Percentiles rank a stretch among this genome's conserved stretches.
phyloP scores from a whole-genome alignment of 53 echinoderm and acorn worm genomes.

The Pentamera pediparva region DNA sequence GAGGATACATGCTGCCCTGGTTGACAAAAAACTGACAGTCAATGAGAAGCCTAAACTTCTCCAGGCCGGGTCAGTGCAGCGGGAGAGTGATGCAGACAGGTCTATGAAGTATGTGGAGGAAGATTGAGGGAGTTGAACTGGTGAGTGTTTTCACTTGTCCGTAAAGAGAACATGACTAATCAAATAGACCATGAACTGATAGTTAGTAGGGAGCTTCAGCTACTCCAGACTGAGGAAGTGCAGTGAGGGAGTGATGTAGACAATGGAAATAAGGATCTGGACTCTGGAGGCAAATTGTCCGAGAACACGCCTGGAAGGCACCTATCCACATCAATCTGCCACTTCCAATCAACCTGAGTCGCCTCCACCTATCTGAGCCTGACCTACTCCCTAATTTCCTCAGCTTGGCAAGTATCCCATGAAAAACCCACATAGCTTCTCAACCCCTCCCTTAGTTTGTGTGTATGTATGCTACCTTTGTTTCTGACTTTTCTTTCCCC shows the following conservation, averaged over 20 bases:
- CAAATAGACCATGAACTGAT: conserved; percentile 8
- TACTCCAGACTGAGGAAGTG: conserved; percentile 55
- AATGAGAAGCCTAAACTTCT: conserved; percentile 12
- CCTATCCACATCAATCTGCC: no score
- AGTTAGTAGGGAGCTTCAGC: conserved; percentile 10
- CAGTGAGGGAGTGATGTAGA: conserved; percentile 52
- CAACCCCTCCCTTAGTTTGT: no score
- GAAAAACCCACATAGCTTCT: no score
- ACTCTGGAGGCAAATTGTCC: background rate
- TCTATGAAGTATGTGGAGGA: conserved; percentile 35
- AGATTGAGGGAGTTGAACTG: background rate
- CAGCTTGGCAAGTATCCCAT: no score
- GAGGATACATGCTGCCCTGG: conserved; percentile 22
- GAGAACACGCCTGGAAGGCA: no score
- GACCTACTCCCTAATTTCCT: no score
- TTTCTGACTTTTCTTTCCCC: no score
- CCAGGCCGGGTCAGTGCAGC: conserved; percentile 57
- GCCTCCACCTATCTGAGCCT: no score
- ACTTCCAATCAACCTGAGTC: no score
- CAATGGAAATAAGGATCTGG: conserved; percentile 44
- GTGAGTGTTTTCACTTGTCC: no score
- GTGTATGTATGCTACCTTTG: no score
- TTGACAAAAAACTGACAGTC: conserved; percentile 12
- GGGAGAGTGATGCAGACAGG: conserved; percentile 45
- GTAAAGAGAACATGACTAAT: conserved; percentile 26